Evolutionary conservation across 2,888 invertebrate genomes (phyloP).

Genomic region (Sericinus montela): DNA sequence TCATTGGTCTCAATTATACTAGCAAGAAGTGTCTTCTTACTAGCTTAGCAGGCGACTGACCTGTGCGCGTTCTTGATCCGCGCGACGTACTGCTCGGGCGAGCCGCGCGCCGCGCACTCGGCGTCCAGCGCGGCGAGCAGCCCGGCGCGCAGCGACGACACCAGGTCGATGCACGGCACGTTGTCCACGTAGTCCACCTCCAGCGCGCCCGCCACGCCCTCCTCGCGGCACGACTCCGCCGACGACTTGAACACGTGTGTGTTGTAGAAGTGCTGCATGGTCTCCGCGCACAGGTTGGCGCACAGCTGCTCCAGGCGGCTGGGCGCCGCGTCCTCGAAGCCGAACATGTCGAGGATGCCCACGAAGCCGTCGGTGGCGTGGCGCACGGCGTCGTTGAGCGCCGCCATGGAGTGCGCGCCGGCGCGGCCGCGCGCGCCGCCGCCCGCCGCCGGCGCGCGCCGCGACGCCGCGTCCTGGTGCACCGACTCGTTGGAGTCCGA

Average conservation of each 20-base stretch:
- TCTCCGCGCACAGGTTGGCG: slow-evolving; percentile 97
- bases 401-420: slow-evolving; percentile 94
- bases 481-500: slow-evolving; percentile 95
- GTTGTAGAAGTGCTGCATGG: slow-evolving; percentile 98
- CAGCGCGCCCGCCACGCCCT: slow-evolving; percentile 93
- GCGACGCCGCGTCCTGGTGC: slow-evolving; percentile 87
- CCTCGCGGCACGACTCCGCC: slow-evolving; percentile 92
- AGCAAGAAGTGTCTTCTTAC: too few relatives aligned
- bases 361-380: slow-evolving; percentile 97
- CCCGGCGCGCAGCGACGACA: slow-evolving; percentile 94
- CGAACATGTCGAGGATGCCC: slow-evolving; percentile 97
- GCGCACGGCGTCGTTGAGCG: slow-evolving; percentile 93
- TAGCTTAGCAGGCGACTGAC: too few relatives aligned
- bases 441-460: slow-evolving; percentile 89
- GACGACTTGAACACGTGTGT: slow-evolving; percentile 93
- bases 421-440: slow-evolving; percentile 88
- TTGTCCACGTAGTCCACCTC: slow-evolving; percentile 97
- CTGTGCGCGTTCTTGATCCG: slow-evolving; percentile 55
- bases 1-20: too few relatives aligned
- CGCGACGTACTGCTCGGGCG: slow-evolving; percentile 70
- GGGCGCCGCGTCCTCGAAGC: slow-evolving; percentile 95
- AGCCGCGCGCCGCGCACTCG: slow-evolving; percentile 92
- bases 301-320: slow-evolving; percentile 95
- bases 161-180: slow-evolving; percentile 96
- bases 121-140: slow-evolving; percentile 94